Base-by-base conservation (phyloP, 2,888 invertebrate species). In the Pyrgus malvae region DNA sequence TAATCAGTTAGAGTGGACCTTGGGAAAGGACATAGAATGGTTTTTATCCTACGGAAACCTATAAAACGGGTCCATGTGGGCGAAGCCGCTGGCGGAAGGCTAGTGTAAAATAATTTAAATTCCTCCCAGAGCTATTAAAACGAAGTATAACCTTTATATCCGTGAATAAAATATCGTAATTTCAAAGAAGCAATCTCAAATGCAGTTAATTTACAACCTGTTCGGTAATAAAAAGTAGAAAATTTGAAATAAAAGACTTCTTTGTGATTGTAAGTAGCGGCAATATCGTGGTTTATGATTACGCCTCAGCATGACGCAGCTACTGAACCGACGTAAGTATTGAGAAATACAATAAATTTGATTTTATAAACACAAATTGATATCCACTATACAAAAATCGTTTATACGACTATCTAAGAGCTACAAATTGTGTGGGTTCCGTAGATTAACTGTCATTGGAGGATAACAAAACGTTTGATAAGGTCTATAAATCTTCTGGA, bases 261-360 rank as follows among this genome's bases (percentile, higher is more conserved):
- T 67, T 67, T 69, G 65, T 66, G 65, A 64, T 38, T 65, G 65
- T 62, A 65, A 67, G 67, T 67, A 60, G 63, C 62, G 59, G 65
- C 61, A 64, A 64, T 64, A 54, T 42, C 48, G 56, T 65, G 62
- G 61, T 71, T 68, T 62, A 70, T 56, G 19, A 41, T 46, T 57
- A 58, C 54, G 35, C 64, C 70, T 38, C 73, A 68, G 71, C 74
- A 59, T 72, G 76, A 56, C 38, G 64, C 44, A 51, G 71, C 79
- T 76, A 73, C 78, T 62, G 78, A 74, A 38, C 4, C 38, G 38
- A 19, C 11, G 66, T 65, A 68, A 66, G 67, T 64, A 65, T 65
- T 65, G 55, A 50, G 58, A 51, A 57, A 54, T 17, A 35, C 23
- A 38, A 38, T 60, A 60, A 57, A 60, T 59, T 51, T 46, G 9